These are phyloP conservation scores for Solea senegalensis DNA, from an alignment of 2,113 vertebrate genomes.

Conservation along the genomic window DNA sequence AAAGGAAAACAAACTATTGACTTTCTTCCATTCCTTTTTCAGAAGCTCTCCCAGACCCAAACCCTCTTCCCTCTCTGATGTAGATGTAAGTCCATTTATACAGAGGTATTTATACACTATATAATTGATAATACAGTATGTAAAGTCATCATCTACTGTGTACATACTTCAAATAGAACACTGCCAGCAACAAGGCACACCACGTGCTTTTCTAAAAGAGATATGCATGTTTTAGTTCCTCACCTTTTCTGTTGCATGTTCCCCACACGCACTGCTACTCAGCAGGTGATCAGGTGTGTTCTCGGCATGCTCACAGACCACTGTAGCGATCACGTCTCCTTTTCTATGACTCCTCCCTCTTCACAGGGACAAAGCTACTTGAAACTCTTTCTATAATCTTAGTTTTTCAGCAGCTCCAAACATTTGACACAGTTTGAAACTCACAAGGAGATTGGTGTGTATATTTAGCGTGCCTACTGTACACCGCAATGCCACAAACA, in stretches of 20 bases:
- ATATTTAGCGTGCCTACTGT: slow-evolving; percentile 58
- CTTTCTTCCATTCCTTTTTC: slow-evolving; percentile 87
- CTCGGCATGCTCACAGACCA: slow-evolving; percentile 79
- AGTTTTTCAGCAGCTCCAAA: slow-evolving; percentile 17
- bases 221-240: slow-evolving; percentile 84
- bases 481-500: slow-evolving; percentile 37
- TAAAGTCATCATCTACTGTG: slow-evolving; percentile 68
- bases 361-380: slow-evolving; percentile 63
- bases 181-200: slow-evolving; percentile 91
- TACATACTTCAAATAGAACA: slow-evolving; percentile 86
- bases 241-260: slow-evolving; percentile 85
- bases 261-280: slow-evolving; percentile 29
- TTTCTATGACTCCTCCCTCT: slow-evolving; percentile 31
- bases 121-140: slow-evolving; percentile 52
- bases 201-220: slow-evolving; percentile 84
- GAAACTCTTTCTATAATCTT: slow-evolving; percentile 43
- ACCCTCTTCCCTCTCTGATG: slow-evolving; percentile 70
- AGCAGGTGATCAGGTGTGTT: slow-evolving; percentile 76
- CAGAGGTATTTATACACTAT: slow-evolving; percentile 75
- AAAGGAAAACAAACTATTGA: slow-evolving; percentile 85
- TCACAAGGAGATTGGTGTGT: slow-evolving; percentile 15
- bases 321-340: slow-evolving; percentile 58
- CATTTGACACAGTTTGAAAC: neutral
- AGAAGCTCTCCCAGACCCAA: slow-evolving; percentile 14
- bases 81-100: slow-evolving; percentile 69